These are phyloP conservation scores for Anomalospiza imberbis DNA, from an alignment of 2,797 vertebrate genomes.

Conservation along the genomic window DNA sequence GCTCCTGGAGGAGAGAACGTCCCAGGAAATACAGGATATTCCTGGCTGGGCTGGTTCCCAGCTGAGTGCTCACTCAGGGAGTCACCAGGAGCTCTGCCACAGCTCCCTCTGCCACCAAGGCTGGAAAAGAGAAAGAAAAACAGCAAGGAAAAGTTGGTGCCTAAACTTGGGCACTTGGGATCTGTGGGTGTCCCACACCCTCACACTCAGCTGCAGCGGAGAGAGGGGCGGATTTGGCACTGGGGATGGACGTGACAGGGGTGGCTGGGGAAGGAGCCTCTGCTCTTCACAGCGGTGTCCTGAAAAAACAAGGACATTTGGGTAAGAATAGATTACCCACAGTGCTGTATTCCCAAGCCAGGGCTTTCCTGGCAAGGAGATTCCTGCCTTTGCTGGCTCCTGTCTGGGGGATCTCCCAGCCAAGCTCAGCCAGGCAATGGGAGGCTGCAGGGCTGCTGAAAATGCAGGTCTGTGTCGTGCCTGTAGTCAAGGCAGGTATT, in stretches of 20 bases:
- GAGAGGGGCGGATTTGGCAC: no score
- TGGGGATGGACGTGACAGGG: neutral
- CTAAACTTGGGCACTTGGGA: neutral
- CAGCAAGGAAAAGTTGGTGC: neutral
- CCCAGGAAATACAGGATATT: neutral
- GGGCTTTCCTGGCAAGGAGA: neutral
- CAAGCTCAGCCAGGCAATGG: accelerated
- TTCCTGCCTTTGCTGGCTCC: neutral
- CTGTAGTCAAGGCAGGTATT: neutral
- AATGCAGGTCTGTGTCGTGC: neutral
- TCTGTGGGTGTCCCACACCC: neutral
- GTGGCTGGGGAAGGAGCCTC: neutral
- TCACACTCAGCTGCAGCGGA: no score
- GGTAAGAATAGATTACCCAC: accelerated
- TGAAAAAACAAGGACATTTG: neutral
- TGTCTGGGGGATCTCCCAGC: neutral
- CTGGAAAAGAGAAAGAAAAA: neutral
- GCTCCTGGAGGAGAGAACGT: neutral
- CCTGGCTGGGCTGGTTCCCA: neutral
- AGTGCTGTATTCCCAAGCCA: accelerated
- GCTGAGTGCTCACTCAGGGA: no score
- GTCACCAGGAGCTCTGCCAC: neutral
- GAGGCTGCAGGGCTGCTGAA: neutral
- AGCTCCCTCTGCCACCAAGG: neutral
- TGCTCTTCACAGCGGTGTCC: neutral